Percentiles rank a stretch among this genome's conserved stretches.
Conservation (phyloP, 35 echinoderm and acorn worm genomes). For the Lytechinus variegatus region DNA sequence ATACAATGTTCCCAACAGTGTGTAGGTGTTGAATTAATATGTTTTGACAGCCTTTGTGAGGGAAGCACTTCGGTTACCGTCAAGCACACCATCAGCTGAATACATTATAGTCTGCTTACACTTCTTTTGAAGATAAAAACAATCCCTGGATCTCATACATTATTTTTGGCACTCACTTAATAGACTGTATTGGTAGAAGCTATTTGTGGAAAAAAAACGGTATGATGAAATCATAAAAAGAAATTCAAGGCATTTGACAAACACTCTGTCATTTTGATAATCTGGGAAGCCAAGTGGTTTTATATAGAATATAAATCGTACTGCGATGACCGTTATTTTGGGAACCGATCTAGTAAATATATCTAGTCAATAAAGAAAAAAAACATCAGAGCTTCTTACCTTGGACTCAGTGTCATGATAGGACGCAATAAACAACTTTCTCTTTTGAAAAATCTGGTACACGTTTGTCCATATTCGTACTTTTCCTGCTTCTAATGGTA, state of each 20-base stretch:
- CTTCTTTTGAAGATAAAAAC: background rate
- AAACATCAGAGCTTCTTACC: too few relatives aligned
- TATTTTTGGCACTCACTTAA: background rate
- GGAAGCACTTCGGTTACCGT: background rate
- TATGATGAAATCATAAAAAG: background rate
- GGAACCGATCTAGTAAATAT: too few relatives aligned
- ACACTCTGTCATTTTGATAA: background rate
- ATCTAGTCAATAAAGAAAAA: too few relatives aligned
- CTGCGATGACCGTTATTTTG: too few relatives aligned
- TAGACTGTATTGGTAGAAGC: background rate
- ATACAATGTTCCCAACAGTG: background rate
- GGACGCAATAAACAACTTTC: too few relatives aligned
- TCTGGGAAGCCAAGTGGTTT: too few relatives aligned
- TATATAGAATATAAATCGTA: too few relatives aligned
- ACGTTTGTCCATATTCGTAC: too few relatives aligned
- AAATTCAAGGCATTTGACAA: background rate
- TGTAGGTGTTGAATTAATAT: slow-evolving; percentile 13
- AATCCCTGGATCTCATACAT: background rate
- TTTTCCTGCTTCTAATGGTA: too few relatives aligned
- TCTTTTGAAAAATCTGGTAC: too few relatives aligned
- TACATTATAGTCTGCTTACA: background rate
- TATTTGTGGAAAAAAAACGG: background rate
- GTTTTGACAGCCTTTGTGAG: background rate
- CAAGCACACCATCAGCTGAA: background rate
- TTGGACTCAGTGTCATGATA: too few relatives aligned